These are phyloP conservation scores for Enteromius thamalakanensis DNA, from an alignment of 2,797 vertebrate species.

Conservation along the genomic window DNA sequence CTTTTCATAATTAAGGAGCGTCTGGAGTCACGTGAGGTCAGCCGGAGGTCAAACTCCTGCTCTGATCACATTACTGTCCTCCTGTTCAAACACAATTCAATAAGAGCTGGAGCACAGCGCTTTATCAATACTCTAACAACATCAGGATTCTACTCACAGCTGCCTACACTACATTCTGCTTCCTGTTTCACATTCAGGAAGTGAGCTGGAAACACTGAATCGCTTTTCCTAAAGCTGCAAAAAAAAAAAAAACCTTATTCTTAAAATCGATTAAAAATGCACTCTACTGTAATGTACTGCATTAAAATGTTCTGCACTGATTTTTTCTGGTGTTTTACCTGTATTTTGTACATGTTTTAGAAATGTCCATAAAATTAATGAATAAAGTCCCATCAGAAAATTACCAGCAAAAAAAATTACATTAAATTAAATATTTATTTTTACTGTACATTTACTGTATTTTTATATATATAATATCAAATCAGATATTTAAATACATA, in stretches of 20 bases:
- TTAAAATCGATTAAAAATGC: no score
- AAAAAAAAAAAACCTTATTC: background rate
- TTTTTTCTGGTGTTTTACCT: background rate
- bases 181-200: background rate
- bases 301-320: background rate
- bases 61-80: slow-evolving; percentile 37
- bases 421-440: background rate
- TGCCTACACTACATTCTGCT: background rate
- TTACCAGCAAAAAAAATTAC: background rate
- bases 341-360: background rate
- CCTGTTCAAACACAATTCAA: slow-evolving; percentile 25
- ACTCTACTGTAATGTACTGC: background rate
- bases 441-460: no score
- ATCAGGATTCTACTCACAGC: background rate
- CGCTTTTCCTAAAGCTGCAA: no score
- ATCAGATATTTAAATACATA: no score
- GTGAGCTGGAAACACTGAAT: no score
- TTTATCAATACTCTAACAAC: slow-evolving; percentile 30
- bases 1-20: slow-evolving; percentile 11
- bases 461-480: no score
- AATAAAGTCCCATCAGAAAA: background rate
- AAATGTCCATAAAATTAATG: background rate
- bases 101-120: slow-evolving; percentile 26
- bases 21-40: slow-evolving; percentile 2
- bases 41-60: background rate